Percentiles rank a stretch among this genome's conserved stretches.
Evolutionary conservation across 2,113 vertebrate species (phyloP).

Genomic region (Phaethornis superciliosus): DNA sequence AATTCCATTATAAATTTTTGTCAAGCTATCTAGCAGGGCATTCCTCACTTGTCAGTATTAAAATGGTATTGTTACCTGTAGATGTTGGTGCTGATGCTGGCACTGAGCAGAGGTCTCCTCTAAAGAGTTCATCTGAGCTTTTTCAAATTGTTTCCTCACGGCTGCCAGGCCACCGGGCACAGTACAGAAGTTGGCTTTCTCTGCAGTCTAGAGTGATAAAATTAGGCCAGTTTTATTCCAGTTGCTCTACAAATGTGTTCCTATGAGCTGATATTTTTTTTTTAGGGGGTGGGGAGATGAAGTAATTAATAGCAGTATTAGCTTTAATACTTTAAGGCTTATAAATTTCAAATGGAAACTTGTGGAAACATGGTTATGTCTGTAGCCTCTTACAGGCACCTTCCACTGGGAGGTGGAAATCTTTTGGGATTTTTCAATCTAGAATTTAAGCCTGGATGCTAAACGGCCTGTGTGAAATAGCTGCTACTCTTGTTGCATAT

Average conservation of each 20-base stretch:
- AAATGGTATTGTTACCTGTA: conserved; percentile 81
- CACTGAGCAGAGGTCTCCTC: conserved; percentile 81
- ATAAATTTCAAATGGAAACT: background rate
- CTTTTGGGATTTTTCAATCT: no score
- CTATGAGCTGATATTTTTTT: background rate
- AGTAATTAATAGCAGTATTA: background rate
- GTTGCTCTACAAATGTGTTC: background rate
- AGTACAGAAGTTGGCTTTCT: conserved; percentile 85
- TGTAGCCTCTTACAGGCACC: no score
- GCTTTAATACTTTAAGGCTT: background rate
- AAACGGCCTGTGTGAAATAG: no score
- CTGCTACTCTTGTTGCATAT: no score
- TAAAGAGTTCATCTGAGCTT: conserved; percentile 77
- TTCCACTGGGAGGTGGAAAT: no score
- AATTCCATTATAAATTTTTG: no score
- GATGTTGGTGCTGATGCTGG: conserved; percentile 81
- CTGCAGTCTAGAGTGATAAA: conserved; percentile 81
- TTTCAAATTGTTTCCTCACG: conserved; percentile 92
- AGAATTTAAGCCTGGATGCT: no score
- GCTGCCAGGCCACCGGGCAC: conserved; percentile 90
- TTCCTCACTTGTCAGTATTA: background rate
- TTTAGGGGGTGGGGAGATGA: no score
- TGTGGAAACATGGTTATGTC: no score
- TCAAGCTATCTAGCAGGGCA: background rate
- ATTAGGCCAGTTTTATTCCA: background rate